Percentiles rank a stretch among this genome's conserved stretches.
Conservation (phyloP, 2,113 vertebrate genomes). For the Cairina moschata region DNA sequence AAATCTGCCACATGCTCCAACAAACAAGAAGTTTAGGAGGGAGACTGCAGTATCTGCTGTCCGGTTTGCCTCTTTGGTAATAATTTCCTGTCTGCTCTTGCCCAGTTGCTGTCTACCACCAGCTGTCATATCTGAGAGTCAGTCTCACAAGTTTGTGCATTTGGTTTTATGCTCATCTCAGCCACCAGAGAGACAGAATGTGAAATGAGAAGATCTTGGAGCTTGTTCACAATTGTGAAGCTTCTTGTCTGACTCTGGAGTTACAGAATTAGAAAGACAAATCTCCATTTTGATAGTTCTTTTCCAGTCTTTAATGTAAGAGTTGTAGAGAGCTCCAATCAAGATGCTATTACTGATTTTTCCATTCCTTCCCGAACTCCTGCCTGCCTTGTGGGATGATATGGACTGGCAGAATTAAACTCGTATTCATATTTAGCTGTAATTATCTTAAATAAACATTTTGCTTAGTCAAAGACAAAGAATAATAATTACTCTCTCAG, state of each 20-base stretch:
- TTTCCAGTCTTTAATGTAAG: not conserved
- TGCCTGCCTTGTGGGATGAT: not conserved
- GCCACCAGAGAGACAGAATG: not conserved
- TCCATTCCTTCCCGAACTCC: not conserved
- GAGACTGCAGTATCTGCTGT: not conserved
- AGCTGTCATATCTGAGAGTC: constrained; percentile 16
- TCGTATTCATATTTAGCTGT: not conserved
- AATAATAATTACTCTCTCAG: not conserved
- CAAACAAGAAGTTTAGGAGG: not conserved
- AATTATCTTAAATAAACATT: not conserved
- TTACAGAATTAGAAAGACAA: not conserved
- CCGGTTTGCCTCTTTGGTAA: constrained; percentile 14
- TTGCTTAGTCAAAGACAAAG: not conserved
- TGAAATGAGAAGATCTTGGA: constrained; percentile 4
- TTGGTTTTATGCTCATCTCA: not conserved
- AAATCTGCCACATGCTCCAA: not conserved
- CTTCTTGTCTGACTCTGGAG: not conserved
- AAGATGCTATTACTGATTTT: not conserved
- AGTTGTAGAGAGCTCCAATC: not conserved
- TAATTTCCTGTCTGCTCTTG: not conserved
- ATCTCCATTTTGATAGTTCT: not conserved
- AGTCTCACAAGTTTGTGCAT: not conserved
- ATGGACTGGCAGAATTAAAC: not conserved
- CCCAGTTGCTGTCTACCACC: not conserved
- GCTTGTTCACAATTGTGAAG: not conserved